Evolutionary conservation across 2,888 invertebrate genomes (phyloP), one percentile per base, ranked within the genome.

Genomic region (Metalampra italica): DNA sequence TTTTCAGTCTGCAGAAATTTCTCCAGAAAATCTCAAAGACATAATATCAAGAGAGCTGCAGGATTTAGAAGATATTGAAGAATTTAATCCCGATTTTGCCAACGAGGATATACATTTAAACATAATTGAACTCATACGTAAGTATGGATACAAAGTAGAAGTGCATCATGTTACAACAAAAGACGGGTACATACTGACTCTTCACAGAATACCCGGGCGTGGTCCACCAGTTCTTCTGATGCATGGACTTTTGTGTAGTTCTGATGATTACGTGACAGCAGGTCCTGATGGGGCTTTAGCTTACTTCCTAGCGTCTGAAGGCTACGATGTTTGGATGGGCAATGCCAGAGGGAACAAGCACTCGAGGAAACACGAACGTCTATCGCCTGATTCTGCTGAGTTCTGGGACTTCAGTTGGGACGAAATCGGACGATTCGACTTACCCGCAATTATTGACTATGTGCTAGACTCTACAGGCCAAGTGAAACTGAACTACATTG

Each of bases 371-470:
- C 94, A 95, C 66, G 60, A 66, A 1, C 65, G 70, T 0, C 53
- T 82, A 66, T 57, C 75, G 1, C 73, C 88, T 0, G 29, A 41
- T 11, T 45, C 22, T 5, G 45, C 41, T 0, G 45, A 74, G 11
- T 94, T 91, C 65, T 94, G 94, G 94, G 79, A 92, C 46, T 94
- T 93, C 60, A 94, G 94, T 47, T 97, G 93, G 93, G 94, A 97
- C 71, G 93, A 96, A 68, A 95, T 97, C 68, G 95, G 94, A 0
- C 70, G 82, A 30, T 91, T 89, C 62, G 97, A 98, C 0, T 90
- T 92, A 9, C 95, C 96, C 3, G 92, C 93, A 0, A 92, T 92
- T 72, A 92, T 97, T 38, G 93, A 96, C 66, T 91, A 92, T 64
- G 82, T 93, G 7, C 67, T 92, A 4, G 53, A 71, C 0, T 53